Base-by-base conservation (phyloP, 2,113 vertebrate species). In the Nothocercus julius region DNA sequence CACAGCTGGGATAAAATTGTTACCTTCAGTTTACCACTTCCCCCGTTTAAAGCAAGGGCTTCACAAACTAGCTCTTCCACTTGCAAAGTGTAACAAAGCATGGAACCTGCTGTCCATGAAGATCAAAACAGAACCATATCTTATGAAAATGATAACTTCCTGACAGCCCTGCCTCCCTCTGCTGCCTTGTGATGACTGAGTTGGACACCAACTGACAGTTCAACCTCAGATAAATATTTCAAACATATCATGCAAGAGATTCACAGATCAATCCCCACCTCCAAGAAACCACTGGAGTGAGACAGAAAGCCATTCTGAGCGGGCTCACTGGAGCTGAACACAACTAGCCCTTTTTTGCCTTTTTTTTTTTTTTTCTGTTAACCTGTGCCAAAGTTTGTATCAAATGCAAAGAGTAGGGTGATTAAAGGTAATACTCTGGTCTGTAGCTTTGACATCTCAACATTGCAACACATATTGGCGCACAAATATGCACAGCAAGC, bases 201-300 rank as follows among this genome's bases (percentile, higher is more conserved):
- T 81, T 96, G 97, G 96, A 95, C 90, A 97, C 82, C 91, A 97
- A 78, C 94, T 97, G 96, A 97, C 93, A 96, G 89, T 70, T 96
- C 63, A 85, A 34, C 92, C 95, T 96, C 88, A 94, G 85, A 97
- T 96, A 97, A 97, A 97, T 97, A 97, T 97, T 97, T 98, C 91
- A 97, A 91, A 97, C 91, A 64, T 78, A 96, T 42, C 96, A 95
- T 97, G 92, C 93, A 97, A 97, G 93, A 97, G 96, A 97, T 96
- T 97, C 96, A 93, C 84, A 96, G 97, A 98, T 97, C 96, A 97
- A 92, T 95, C 93, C 83, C 83, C 70, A 96, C 95, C 96, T 96
- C 94, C 93, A 90, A 59, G 92, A 97, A 97, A 85, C 42, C 93
- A 95, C 53, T 63, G 82, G 73, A 85, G 87, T 81, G 95, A 97